Evolutionary conservation across 2,888 invertebrate species (phyloP), one percentile per base, ranked within the genome.

Genomic region (Brachynemurus nebulosus): DNA sequence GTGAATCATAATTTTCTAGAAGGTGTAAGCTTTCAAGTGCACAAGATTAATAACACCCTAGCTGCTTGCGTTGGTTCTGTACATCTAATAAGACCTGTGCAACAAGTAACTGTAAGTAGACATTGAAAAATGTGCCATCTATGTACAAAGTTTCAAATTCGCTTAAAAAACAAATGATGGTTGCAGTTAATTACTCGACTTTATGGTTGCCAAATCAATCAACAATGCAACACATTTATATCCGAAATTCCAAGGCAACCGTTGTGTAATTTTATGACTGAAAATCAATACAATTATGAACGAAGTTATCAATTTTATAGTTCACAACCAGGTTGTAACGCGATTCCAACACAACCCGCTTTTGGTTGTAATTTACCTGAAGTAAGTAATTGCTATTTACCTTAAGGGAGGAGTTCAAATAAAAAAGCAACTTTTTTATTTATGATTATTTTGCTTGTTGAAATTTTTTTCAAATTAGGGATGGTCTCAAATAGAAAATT

Each of bases 1-100:
- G 37, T 37, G 11, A 37, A 37, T 37, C 16, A 37, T 19, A 37
- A 37, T 19, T 37, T 19, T 21, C 20, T 37, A 20, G 18, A 37
- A 20, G 18, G 12, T 20, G 37, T 37, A n/a, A 14, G 20, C 2
- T 37, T 19, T 37, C 18, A 37, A 37, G 18, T 37, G 6, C 37
- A 37, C 18, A 37, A 18, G 18, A 19, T 37, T 18, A 37, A 37
- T 19, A 20, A 12, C 5, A 19, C 37, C 7, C n/a, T 37, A 11
- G 37, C 37, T 9, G 37, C 20, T 17, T 18, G 37, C 3, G 20
- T 37, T 37, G 37, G 37, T 4, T 20, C 18, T 20, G 12, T 37
- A n/a, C 16, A 20, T 19, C 18, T 37, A 20, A 14, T 12, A 11
- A 14, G 20, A 16, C 18, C 6, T 2, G 20, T 37, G 12, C 37